A percentile compares a stretch with the other conserved stretches of the same genome.
These are phyloP conservation scores for Hoplodrina ambigua DNA, from an alignment of 2,888 invertebrate genomes.

Conservation along the genomic window DNA sequence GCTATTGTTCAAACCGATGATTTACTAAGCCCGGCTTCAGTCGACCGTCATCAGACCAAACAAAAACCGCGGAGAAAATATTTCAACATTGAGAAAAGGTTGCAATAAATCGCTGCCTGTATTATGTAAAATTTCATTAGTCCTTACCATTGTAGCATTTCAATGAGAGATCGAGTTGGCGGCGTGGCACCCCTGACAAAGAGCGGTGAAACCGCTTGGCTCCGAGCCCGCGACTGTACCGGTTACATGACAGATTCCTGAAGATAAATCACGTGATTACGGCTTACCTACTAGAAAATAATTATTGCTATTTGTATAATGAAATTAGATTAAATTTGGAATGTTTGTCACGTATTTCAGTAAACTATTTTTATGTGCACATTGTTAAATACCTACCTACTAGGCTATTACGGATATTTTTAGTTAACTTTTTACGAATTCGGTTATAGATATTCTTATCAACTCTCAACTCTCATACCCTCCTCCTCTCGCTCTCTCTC, in stretches of 20 bases:
- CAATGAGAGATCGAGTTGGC: slow-evolving; percentile 38
- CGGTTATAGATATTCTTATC: too few relatives aligned
- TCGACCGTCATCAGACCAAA: slow-evolving; percentile 41
- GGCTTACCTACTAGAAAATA: slow-evolving; percentile 16
- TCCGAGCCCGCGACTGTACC: slow-evolving; percentile 57
- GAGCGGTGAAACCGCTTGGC: slow-evolving; percentile 72
- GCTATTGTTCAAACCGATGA: slow-evolving; percentile 40
- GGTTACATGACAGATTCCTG: slow-evolving; percentile 59
- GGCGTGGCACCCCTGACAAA: slow-evolving; percentile 64
- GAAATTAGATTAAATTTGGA: slow-evolving; percentile 5
- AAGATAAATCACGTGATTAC: slow-evolving; percentile 58
- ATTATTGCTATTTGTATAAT: slow-evolving; percentile 22
- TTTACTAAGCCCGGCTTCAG: slow-evolving; percentile 35
- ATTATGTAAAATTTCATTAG: slow-evolving; percentile 61
- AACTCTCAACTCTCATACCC: too few relatives aligned
- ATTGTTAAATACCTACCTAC: too few relatives aligned
- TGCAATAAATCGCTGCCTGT: slow-evolving; percentile 42
- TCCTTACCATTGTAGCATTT: slow-evolving; percentile 48
- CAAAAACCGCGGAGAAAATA: slow-evolving; percentile 48
- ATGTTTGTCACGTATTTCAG: slow-evolving; percentile 13
- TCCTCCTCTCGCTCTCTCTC: too few relatives aligned
- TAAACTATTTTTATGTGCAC: background rate
- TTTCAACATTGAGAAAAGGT: slow-evolving; percentile 51
- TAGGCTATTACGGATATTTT: too few relatives aligned
- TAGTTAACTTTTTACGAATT: too few relatives aligned